Percentiles rank a stretch among this genome's conserved stretches.
These are phyloP conservation scores for Drosophila neocordata DNA, from an alignment of 1,140 invertebrate genomes.

Conservation along the genomic window DNA sequence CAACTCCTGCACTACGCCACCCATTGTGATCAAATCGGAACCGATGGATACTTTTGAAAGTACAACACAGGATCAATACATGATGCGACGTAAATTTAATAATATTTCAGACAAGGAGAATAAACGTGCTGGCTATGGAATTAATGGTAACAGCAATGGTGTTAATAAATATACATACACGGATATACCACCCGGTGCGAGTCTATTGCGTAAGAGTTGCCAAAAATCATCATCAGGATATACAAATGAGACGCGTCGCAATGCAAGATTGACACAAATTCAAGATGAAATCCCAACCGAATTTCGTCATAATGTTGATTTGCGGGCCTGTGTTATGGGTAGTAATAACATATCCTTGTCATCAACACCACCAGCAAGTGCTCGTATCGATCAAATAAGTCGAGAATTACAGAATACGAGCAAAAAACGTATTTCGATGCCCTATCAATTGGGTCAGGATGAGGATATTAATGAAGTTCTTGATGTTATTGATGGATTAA, in stretches of 20 bases:
- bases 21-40: slow-evolving; percentile 44
- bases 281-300: slow-evolving; percentile 52
- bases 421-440: slow-evolving; percentile 40
- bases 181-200: slow-evolving; percentile 70
- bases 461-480: slow-evolving; percentile 56
- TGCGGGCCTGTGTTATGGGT: slow-evolving; percentile 77
- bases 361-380: slow-evolving; percentile 3
- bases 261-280: slow-evolving; percentile 36
- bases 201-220: slow-evolving; percentile 66
- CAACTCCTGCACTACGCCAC: background rate
- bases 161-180: slow-evolving; percentile 16
- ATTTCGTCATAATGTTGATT: slow-evolving; percentile 72
- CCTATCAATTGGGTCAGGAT: background rate
- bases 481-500: slow-evolving; percentile 50
- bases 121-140: background rate
- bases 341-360: slow-evolving; percentile 75
- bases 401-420: slow-evolving; percentile 72
- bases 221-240: slow-evolving; percentile 26
- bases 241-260: slow-evolving; percentile 18
- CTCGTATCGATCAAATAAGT: slow-evolving; percentile 59
- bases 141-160: slow-evolving; percentile 2
- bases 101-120: slow-evolving; percentile 9
- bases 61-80: slow-evolving; percentile 14
- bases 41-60: slow-evolving; percentile 15
- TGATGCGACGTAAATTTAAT: slow-evolving; percentile 21